A percentile compares a stretch with the other conserved stretches of the same genome.
Evolutionary conservation across 2,888 invertebrate species (phyloP).

Genomic region (Trilocha varians): DNA sequence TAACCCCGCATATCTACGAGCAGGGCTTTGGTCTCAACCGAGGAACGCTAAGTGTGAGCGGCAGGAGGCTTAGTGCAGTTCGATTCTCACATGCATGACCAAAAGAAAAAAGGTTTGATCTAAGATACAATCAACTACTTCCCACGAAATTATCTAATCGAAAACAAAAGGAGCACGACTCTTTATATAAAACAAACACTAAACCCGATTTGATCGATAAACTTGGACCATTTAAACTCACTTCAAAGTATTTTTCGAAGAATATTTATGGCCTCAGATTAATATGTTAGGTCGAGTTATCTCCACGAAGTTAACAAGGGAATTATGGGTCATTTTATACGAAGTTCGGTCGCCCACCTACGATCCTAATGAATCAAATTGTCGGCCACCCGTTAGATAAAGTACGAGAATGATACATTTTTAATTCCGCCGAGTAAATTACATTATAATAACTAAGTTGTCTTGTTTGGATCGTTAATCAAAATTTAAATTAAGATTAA

Average conservation of each 20-base stretch:
- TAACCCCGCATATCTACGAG: no score
- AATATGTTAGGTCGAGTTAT: constrained; percentile 49
- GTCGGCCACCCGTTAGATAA: constrained; percentile 53
- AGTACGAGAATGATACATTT: constrained; percentile 38
- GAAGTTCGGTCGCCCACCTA: constrained; percentile 59
- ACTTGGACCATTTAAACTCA: not conserved
- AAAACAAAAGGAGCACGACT: not conserved
- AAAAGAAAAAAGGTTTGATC: no score
- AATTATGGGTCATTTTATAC: constrained; percentile 62
- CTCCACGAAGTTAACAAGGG: constrained; percentile 52
- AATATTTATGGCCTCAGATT: constrained; percentile 53
- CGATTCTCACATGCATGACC: no score
- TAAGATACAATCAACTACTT: no score
- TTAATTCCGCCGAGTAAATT: constrained; percentile 33
- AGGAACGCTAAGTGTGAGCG: no score
- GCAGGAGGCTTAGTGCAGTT: no score
- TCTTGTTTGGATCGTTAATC: constrained; percentile 10
- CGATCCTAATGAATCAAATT: constrained; percentile 52
- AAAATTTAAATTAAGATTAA: constrained; percentile 2
- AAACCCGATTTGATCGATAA: constrained; percentile 1
- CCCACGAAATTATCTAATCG: no score
- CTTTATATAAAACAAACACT: not conserved
- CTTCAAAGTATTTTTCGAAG: constrained; percentile 19
- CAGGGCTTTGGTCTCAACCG: no score
- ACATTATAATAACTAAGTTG: constrained; percentile 22